Base-by-base conservation (phyloP, 2,113 vertebrate species). In the Thinocorus orbignyianus region DNA sequence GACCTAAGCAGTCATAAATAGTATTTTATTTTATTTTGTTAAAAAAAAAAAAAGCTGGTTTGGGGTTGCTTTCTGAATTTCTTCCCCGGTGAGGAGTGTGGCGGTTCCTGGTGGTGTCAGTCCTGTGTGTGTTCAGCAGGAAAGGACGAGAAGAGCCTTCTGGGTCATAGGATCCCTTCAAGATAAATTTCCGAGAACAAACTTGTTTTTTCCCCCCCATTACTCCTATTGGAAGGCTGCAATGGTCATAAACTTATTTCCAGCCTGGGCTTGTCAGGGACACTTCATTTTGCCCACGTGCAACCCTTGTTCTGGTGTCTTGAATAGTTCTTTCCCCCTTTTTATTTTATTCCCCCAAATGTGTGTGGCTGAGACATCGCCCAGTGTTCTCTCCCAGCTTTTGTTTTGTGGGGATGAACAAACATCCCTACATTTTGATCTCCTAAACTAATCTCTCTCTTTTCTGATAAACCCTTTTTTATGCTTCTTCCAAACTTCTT, bases 201-300 rank as follows among this genome's bases (percentile, higher is more conserved):
- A 94, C 77, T 86, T 94, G 60, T 95, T 95, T 81, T 42, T 89
- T 84, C 92, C 93, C 57, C 96, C 81, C 96, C 91, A 92, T 97
- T 96, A 96, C 91, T 96, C 91, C 95, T 55, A 76, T 97, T 96
- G 86, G 46, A 28, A 95, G 41, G 71, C 79, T 92, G 82, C 74
- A 90, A 13, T 96, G 95, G 86, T 95, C 94, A 95, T 96, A 95
- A 97, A 97, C 93, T 81, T 79, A 91, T 85, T 79, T 91, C 81
- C 86, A 92, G 91, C 80, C 52, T 81, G 17, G 44, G 9, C 93
- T 52, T 95, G 89, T 97, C 95, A 95, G 83, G 80, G 77, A 8
- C 74, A 44, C 72, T 95, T 96, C 89, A 92, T 95, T 81, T 81
- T 93, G 89, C 48, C 83, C 94, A 84, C 24, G 35, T 84, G 86